Percentiles rank a stretch among this genome's conserved stretches.
Evolutionary conservation across 1,140 invertebrate genomes (phyloP).

Genomic region (Drosophila ercepeae): DNA sequence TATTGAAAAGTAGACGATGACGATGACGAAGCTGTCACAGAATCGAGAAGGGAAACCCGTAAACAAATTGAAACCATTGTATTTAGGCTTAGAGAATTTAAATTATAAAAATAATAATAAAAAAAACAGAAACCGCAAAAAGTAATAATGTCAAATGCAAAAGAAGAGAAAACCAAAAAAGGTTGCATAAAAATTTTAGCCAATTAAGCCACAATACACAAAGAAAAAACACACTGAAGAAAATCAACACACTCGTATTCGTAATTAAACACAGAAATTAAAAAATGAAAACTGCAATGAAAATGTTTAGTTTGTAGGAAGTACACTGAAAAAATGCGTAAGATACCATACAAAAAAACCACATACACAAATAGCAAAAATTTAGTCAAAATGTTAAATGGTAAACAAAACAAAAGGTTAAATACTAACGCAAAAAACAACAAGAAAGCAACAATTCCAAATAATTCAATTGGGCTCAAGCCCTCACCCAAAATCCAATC

Average conservation of each 20-base stretch:
- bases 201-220: constrained; percentile 61
- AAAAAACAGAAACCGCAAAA: constrained; percentile 32
- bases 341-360: constrained; percentile 42
- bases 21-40: constrained; percentile 17
- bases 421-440: constrained; percentile 16
- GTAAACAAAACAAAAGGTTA: constrained; percentile 52
- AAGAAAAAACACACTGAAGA: constrained; percentile 9
- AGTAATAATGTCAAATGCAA: constrained; percentile 33
- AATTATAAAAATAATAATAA: constrained; percentile 38
- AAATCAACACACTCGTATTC: constrained; percentile 53
- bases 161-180: constrained; percentile 22
- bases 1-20: constrained; percentile 45
- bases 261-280: constrained; percentile 44
- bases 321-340: constrained; percentile 65
- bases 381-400: constrained; percentile 80
- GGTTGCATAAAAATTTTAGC: constrained; percentile 57
- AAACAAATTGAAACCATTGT: constrained; percentile 74
- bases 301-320: constrained; percentile 76
- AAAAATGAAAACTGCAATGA: constrained; percentile 50
- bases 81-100: constrained; percentile 76
- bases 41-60: constrained; percentile 38
- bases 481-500: constrained; percentile 19
- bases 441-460: constrained; percentile 34
- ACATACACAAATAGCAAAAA: constrained; percentile 66
- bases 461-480: constrained; percentile 42